Evolutionary conservation across 2,797 vertebrate genomes (phyloP).

Genomic region (Masticophis lateralis): DNA sequence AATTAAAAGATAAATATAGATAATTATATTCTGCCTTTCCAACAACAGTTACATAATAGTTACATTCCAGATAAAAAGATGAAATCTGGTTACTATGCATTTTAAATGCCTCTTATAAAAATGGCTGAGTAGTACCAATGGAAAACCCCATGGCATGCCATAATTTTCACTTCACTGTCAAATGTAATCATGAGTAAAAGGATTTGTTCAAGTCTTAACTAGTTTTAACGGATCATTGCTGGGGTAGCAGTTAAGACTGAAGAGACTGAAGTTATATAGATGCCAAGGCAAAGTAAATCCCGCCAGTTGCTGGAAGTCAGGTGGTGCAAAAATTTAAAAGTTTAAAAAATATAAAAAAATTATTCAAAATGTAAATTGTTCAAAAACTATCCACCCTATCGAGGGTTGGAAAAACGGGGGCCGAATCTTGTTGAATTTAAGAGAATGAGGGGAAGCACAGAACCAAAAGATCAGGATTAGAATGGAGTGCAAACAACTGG

Average conservation of each 20-base stretch:
- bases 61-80: not conserved
- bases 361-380: not conserved
- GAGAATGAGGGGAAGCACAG: not conserved
- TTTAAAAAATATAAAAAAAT: not conserved
- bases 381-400: not conserved
- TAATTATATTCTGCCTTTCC: not conserved
- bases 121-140: not conserved
- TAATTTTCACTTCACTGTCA: not conserved
- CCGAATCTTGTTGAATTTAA: not conserved
- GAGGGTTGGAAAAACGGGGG: not conserved
- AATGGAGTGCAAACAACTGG: not conserved
- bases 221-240: not conserved
- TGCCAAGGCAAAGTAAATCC: not conserved
- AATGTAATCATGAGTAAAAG: not conserved
- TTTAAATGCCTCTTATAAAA: not conserved
- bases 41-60: not conserved
- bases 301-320: not conserved
- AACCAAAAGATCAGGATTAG: not conserved
- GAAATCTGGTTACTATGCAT: not conserved
- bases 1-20: not conserved
- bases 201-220: not conserved
- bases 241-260: not conserved
- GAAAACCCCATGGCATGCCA: not conserved
- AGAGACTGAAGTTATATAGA: not conserved
- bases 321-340: not conserved